Base-by-base conservation (phyloP, 2,888 invertebrate genomes). In the Cantharis lateralis region DNA sequence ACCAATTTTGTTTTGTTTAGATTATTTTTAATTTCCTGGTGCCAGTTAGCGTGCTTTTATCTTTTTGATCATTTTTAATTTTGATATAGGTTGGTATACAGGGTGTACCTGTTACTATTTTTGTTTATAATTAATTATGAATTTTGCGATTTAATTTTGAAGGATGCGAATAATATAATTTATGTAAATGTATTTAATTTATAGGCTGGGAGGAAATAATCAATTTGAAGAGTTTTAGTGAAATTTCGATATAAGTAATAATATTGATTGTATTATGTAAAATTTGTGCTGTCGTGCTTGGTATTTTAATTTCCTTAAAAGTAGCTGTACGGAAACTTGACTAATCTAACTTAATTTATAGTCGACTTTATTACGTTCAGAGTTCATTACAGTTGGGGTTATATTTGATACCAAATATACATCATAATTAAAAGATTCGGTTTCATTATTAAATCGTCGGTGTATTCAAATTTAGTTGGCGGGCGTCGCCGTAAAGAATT, bases 281-380 rank as follows among this genome's bases (percentile, higher is more conserved):
- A 77, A 77, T 75, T 78, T 68, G 66, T 75, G 74, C 75, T 75
- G 74, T 78, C 75, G 78, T 78, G 78, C 72, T 70, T 78, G 74
- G 75, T 72, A 74, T 78, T 78, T 78, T 78, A 78, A 78, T 78
- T 78, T 78, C 78, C 78, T 78, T 78, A 78, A 78, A 78, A 78
- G 78, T 78, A 75, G 74, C 78, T 75, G 64, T 68, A 75, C 70
- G 77, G 78, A 75, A 78, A 78, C 74, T 78, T 72, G 62, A 70
- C 74, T 75, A 78, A 75, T 78, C 75, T 78, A 68, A 75, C 78
- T 78, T 75, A 78, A 78, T 78, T 78, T 78, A 78, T 78, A 72
- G 78, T 66, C 72, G 75, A 72, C 78, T 75, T 78, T 75, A 78
- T 78, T 74, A 75, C 72, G 74, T 78, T 78, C 78, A 62, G 62